Evolutionary conservation across 1,140 invertebrate species (phyloP), one percentile per base, ranked within the genome.

Genomic region (Drosophila virilis): DNA sequence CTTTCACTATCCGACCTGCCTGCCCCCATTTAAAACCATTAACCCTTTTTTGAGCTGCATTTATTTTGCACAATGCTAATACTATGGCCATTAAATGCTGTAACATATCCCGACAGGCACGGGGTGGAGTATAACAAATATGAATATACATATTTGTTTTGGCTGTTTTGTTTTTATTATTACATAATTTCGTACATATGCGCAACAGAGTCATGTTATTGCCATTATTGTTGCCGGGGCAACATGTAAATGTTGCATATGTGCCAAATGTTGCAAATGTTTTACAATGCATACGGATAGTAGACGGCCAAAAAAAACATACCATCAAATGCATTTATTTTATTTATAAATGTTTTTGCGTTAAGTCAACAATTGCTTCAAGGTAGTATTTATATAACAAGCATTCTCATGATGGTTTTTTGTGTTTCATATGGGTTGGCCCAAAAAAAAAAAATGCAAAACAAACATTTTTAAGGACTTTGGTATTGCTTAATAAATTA

Each of bases 91-190:
- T 46, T 55, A 38, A 71, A 71, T 37, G 40, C 46, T 22, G 66
- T 59, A 60, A 68, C 51, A 54, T 57, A 6, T n/a, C 48, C 51
- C 32, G 0, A 28, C 22, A 28, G 22, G 42, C 40, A 40, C 12
- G 13, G n/a, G 33, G 65, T 10, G n/a, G 0, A 17, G n/a, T 12
- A 9, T 33, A 22, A 51, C 60, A 57, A 50, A 67, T 78, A 86
- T 67, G 70, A 61, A 86, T 78, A 75, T 81, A 76, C 83, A 78
- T 77, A 71, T 80, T 75, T 83, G 40, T 71, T 73, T 60, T 40
- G 40, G 32, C 8, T 17, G 38, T 60, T 80, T 73, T 77, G 76
- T 83, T 81, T 71, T 82, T 82, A 69, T 83, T 81, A 83, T 83
- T 78, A 73, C 38, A 58, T 51, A 82, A 77, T 77, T 76, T 57